Evolutionary conservation across 1,140 invertebrate genomes (phyloP), one percentile per base, ranked within the genome.

Genomic region (Pseudomyrmex gracilis): DNA sequence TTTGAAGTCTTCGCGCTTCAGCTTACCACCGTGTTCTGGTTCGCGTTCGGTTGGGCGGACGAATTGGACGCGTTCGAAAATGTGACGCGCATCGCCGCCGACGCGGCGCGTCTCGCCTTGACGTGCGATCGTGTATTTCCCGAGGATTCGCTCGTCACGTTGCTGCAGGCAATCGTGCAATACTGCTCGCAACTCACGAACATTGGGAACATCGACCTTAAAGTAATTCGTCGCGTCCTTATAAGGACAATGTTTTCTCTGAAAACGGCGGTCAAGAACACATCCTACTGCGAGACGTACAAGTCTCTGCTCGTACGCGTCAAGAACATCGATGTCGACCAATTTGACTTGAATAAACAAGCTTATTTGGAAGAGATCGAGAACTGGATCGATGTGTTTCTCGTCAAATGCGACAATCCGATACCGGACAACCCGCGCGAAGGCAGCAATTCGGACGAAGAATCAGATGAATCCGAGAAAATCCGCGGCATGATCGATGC

Each of bases 91-190:
- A 70, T 93, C 0, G 93, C 90, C 0, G 87, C 91, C 2, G 91
- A 93, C 58, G 89, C 91, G 2, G 89, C 89, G 47, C 68, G 85
- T 0, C 84, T 93, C n/a, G 89, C 47, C 43, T 93, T 20, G 90
- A 92, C 61, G 90, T 89, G 58, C 89, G 88, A 8, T 2, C 76
- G 0, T 43, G 89, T 3, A 4, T 70, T 49, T 67, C 60, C 53
- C n/a, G 49, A 43, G 0, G 77, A 90, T 24, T 45, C 20, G n/a
- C 58, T 86, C 7, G 85, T 90, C 47, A 8, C 51, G 1, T 82
- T 71, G 24, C 17, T 92, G 34, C 22, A 91, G 7, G 74, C 77
- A 22, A 53, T 90, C 0, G 51, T 45, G 0, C 17, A 10, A 2
- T 89, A 73, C 24, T 68, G 45, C 3, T 24, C 15, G 13, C 0